Conservation (phyloP, 2,888 invertebrate species). For the Scaptomyza cyrtandrae region DNA sequence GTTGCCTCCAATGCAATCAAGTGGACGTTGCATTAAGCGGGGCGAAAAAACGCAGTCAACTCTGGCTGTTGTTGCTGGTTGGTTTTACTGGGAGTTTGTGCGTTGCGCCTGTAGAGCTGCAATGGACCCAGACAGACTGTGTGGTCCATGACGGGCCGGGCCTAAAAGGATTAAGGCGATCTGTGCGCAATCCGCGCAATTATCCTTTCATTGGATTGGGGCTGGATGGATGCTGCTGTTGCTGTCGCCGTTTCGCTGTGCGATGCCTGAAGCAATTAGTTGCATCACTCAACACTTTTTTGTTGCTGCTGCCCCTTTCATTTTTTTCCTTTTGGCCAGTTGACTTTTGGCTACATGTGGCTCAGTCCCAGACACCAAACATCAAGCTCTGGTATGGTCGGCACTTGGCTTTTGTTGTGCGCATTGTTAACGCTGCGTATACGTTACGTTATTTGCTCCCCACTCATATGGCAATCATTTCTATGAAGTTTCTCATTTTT, state of each 20-base stretch:
- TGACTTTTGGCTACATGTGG: slow-evolving; percentile 73
- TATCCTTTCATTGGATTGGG: slow-evolving; percentile 75
- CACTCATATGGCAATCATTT: slow-evolving; percentile 69
- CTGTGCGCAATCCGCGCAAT: slow-evolving; percentile 80
- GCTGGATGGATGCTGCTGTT: slow-evolving; percentile 11
- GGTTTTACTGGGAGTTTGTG: slow-evolving; percentile 40
- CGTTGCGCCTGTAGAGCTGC: slow-evolving; percentile 44
- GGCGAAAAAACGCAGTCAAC: slow-evolving; percentile 31
- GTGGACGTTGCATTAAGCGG: slow-evolving; percentile 68
- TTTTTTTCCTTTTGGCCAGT: slow-evolving; percentile 56
- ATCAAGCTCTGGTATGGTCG: slow-evolving; percentile 8
- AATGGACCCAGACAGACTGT: slow-evolving; percentile 20
- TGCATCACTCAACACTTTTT: slow-evolving; percentile 75
- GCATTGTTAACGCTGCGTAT: slow-evolving; percentile 71
- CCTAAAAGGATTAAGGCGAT: slow-evolving; percentile 82
- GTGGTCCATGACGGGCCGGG: slow-evolving; percentile 45
- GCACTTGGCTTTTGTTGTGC: slow-evolving; percentile 42
- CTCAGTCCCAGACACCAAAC: slow-evolving; percentile 3
- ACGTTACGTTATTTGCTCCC: slow-evolving; percentile 58
- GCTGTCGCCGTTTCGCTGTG: slow-evolving; percentile 19
- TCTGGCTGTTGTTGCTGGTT: slow-evolving; percentile 14
- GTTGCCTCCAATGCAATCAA: slow-evolving; percentile 71
- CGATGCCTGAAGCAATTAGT: slow-evolving; percentile 75
- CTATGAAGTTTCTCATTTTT: slow-evolving; percentile 53
- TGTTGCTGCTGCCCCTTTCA: slow-evolving; percentile 23